These are phyloP conservation scores for Saccopteryx leptura DNA, from an alignment of 2,113 vertebrate genomes.

Conservation along the genomic window DNA sequence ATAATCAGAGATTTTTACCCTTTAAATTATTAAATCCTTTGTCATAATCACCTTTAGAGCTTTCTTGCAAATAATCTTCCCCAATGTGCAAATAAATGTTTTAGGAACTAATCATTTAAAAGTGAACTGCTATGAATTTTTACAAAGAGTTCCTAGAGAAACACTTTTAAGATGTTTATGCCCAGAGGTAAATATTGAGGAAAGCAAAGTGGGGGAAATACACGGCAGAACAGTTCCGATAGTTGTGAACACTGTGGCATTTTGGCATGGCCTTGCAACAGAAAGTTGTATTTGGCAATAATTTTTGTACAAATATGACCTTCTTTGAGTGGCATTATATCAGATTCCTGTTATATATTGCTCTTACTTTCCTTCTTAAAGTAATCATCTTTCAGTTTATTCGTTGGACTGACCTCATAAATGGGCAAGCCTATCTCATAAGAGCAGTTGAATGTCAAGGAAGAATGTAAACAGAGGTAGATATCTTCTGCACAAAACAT, in stretches of 20 bases:
- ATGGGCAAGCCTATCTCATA: slow-evolving; percentile 37
- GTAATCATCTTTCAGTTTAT: slow-evolving; percentile 53
- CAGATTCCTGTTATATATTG: not conserved
- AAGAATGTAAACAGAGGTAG: slow-evolving; percentile 63
- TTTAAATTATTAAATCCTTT: slow-evolving; percentile 13
- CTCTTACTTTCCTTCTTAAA: slow-evolving; percentile 54
- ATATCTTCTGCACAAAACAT: not conserved
- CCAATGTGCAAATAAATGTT: not conserved
- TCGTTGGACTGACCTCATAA: slow-evolving; percentile 60
- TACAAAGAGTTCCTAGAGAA: not conserved
- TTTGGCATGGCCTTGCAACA: not conserved
- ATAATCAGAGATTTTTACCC: not conserved
- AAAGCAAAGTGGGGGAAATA: not conserved
- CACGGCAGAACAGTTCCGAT: not conserved
- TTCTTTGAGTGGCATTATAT: not conserved
- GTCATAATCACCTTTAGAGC: not conserved
- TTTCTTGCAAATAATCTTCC: slow-evolving; percentile 11
- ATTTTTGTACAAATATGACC: slow-evolving; percentile 66
- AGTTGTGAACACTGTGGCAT: not conserved
- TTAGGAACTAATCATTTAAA: slow-evolving; percentile 37
- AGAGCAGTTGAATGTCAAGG: slow-evolving; percentile 62
- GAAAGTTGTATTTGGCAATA: slow-evolving; percentile 42
- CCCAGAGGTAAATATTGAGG: slow-evolving; percentile 47
- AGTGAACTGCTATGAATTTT: not conserved
- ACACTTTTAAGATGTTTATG: slow-evolving; percentile 20